These are phyloP conservation scores for Neuroterus valhalla DNA, from an alignment of 1,140 invertebrate genomes.

Conservation along the genomic window DNA sequence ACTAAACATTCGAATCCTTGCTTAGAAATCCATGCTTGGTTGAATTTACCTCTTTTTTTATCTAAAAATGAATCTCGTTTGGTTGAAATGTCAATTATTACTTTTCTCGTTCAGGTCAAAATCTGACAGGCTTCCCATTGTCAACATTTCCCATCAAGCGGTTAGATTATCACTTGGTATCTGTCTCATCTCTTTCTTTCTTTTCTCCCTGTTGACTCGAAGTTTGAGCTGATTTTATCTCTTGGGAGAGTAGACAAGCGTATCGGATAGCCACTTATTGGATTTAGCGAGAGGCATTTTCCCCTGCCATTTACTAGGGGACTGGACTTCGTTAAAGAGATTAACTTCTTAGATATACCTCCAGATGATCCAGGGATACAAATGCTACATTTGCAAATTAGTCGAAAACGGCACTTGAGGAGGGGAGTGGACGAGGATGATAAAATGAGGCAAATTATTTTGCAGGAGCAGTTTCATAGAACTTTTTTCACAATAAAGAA, in stretches of 20 bases:
- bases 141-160: background rate
- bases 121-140: background rate
- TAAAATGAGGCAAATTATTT: too few relatives aligned
- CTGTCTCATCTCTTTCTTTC: background rate
- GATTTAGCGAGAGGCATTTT: conserved; percentile 44
- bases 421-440: too few relatives aligned
- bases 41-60: too few relatives aligned
- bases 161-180: background rate
- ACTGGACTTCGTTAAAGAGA: conserved; percentile 54
- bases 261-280: conserved; percentile 59
- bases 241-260: conserved; percentile 56
- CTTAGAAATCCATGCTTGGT: too few relatives aligned
- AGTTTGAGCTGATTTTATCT: conserved; percentile 55
- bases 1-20: too few relatives aligned
- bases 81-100: too few relatives aligned
- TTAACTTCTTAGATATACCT: conserved; percentile 37
- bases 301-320: conserved; percentile 32
- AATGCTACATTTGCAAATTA: conserved; percentile 13
- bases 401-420: background rate
- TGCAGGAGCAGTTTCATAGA: too few relatives aligned
- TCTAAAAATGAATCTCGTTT: too few relatives aligned
- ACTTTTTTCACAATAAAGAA: too few relatives aligned
- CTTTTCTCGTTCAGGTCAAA: too few relatives aligned
- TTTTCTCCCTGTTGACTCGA: background rate
- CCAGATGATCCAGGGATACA: background rate